These are phyloP conservation scores for Lottia gigantea DNA, from an alignment of 2,888 invertebrate species.

Conservation along the genomic window DNA sequence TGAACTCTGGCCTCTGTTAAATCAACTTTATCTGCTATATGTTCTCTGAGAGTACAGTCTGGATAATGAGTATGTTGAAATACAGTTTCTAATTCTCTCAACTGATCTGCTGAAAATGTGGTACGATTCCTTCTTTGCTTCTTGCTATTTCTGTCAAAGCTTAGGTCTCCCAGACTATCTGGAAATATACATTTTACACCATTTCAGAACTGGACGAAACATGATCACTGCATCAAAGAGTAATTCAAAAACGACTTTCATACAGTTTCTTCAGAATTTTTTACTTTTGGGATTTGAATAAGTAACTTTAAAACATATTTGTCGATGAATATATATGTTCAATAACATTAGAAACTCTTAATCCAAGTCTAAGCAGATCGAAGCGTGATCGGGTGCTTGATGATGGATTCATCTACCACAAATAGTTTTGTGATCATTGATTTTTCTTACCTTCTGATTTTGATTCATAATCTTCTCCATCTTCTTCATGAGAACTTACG, in stretches of 20 bases:
- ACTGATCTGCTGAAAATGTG: slow-evolving; percentile 60
- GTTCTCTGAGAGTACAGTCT: slow-evolving; percentile 60
- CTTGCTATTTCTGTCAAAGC: slow-evolving; percentile 30
- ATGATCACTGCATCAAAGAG: too few species aligned
- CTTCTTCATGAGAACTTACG: not conserved
- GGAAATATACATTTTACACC: not conserved
- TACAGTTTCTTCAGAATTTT: too few species aligned
- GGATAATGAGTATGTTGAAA: slow-evolving; percentile 63
- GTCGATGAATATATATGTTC: too few species aligned
- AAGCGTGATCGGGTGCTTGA: too few species aligned
- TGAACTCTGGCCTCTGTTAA: slow-evolving; percentile 63
- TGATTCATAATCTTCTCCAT: not conserved
- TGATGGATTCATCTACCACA: too few species aligned
- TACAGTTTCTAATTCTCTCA: slow-evolving; percentile 59
- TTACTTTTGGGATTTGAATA: too few species aligned
- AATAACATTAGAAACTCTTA: too few species aligned
- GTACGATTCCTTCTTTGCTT: slow-evolving; percentile 62
- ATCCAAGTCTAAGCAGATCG: too few species aligned
- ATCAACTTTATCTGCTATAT: slow-evolving; percentile 60
- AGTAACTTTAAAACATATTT: too few species aligned
- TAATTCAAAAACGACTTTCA: too few species aligned
- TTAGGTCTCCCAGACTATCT: not conserved
- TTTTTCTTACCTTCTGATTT: not conserved
- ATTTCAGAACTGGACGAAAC: too few species aligned
- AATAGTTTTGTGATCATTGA: too few species aligned